These are phyloP conservation scores for Agrochola lychnidis DNA, from an alignment of 2,888 invertebrate genomes.

Conservation along the genomic window DNA sequence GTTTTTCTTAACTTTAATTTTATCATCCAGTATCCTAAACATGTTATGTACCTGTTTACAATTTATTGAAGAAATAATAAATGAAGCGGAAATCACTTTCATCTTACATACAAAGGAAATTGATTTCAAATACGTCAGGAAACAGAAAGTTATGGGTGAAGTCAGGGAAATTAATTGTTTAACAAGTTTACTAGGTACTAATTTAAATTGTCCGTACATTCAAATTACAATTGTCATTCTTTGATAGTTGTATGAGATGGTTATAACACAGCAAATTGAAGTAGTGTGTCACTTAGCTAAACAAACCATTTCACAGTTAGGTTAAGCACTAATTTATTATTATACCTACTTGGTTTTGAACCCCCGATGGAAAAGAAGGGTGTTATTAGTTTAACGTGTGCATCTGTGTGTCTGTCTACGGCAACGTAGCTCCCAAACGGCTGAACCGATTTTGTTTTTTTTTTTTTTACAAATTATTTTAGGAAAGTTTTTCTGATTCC, in stretches of 20 bases:
- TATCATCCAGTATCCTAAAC: neutral
- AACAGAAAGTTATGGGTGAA: neutral
- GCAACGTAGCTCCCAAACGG: too few relatives aligned
- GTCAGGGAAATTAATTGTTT: neutral
- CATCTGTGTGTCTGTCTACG: too few relatives aligned
- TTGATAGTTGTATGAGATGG: neutral
- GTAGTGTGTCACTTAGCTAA: too few relatives aligned
- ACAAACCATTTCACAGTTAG: too few relatives aligned
- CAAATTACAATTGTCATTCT: neutral
- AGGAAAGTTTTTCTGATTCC: too few relatives aligned
- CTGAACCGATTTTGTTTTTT: too few relatives aligned
- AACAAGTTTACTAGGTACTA: neutral
- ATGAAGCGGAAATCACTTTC: slow-evolving; percentile 6
- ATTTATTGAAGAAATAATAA: neutral
- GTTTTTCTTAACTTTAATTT: neutral
- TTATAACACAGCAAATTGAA: neutral
- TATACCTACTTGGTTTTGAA: too few relatives aligned
- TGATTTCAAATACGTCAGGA: slow-evolving; percentile 1
- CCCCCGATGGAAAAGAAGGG: too few relatives aligned
- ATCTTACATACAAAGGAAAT: slow-evolving; percentile 20
- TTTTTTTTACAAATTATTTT: too few relatives aligned
- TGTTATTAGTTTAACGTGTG: too few relatives aligned
- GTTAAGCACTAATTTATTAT: too few relatives aligned
- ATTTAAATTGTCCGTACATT: neutral
- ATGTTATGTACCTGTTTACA: neutral